These are phyloP conservation scores for Luidia sarsii DNA, from an alignment of 53 echinoderm and acorn worm species.

Conservation along the genomic window DNA sequence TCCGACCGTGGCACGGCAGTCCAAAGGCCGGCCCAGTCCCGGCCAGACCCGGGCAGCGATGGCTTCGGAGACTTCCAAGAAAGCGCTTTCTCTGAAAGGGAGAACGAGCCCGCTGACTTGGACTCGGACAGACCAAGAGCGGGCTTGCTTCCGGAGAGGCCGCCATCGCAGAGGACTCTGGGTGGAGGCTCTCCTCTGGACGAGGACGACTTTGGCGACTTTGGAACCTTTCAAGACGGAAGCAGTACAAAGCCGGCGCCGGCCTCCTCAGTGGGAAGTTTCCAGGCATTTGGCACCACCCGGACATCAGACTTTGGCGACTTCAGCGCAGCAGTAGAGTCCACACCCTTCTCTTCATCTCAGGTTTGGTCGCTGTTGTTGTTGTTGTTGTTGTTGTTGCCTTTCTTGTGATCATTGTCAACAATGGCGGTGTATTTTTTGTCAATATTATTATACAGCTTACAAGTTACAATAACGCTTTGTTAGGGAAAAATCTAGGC, in stretches of 20 bases:
- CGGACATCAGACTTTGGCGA: constrained; percentile 9
- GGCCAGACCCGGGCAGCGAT: constrained; percentile 67
- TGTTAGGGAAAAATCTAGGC: too few relatives aligned
- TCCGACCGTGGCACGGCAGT: constrained; percentile 1
- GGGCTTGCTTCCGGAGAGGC: too few relatives aligned
- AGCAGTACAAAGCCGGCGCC: constrained; percentile 8
- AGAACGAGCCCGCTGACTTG: not conserved
- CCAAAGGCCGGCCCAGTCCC: not conserved
- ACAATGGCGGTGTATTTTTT: too few relatives aligned
- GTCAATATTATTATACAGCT: too few relatives aligned
- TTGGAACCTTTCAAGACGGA: constrained; percentile 62
- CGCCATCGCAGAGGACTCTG: not conserved
- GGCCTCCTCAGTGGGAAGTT: constrained; percentile 37
- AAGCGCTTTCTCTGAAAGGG: constrained; percentile 3
- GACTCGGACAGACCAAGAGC: not conserved
- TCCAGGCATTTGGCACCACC: constrained; percentile 45
- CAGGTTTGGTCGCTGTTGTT: constrained; percentile 46
- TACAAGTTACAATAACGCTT: too few relatives aligned
- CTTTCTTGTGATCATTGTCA: too few relatives aligned
- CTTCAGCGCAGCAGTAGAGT: constrained; percentile 13
- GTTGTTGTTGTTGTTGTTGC: too few relatives aligned
- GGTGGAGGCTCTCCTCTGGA: not conserved
- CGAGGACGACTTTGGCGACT: constrained; percentile 74
- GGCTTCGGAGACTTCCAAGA: constrained; percentile 63
- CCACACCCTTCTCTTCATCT: constrained; percentile 10